A percentile compares a stretch with the other conserved stretches of the same genome.
Conservation (phyloP, 1,140 invertebrate genomes). For the Steinernema khuongi region DNA sequence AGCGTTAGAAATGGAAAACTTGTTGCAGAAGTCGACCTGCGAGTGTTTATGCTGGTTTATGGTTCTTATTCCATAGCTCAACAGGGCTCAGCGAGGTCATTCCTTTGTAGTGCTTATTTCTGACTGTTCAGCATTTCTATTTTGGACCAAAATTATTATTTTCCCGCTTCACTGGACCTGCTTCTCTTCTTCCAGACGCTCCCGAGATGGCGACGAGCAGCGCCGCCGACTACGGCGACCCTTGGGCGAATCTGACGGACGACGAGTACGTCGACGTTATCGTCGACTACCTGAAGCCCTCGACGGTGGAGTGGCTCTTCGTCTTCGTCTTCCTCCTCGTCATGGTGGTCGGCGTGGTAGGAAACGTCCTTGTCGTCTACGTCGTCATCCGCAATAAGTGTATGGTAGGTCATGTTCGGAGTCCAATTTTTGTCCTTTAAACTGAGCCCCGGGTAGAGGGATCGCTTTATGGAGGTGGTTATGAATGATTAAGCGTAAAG, state of each 20-base stretch:
- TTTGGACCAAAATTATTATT: background rate
- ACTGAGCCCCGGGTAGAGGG: background rate
- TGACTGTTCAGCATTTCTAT: background rate
- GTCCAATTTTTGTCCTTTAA: background rate
- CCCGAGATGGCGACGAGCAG: background rate
- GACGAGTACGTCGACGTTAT: conserved; percentile 16
- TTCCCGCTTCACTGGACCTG: background rate
- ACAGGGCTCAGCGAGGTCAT: background rate
- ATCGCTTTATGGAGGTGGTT: background rate
- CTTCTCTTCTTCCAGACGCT: background rate
- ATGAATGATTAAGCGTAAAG: background rate
- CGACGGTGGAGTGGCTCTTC: conserved; percentile 20
- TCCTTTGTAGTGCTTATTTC: background rate
- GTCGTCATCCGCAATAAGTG: conserved; percentile 31
- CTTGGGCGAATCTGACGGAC: conserved; percentile 17
- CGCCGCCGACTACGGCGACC: conserved; percentile 20
- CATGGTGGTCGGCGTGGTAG: conserved; percentile 35
- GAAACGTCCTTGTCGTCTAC: conserved; percentile 29
- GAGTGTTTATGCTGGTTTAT: no score
- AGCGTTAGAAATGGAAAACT: no score
- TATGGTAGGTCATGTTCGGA: conserved; percentile 26
- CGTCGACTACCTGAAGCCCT: conserved; percentile 24
- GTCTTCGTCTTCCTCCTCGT: conserved; percentile 20
- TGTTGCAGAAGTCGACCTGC: no score
- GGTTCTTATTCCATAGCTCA: background rate